A percentile compares a stretch with the other conserved stretches of the same genome.
Conservation (phyloP, 2,888 invertebrate species). For the Thyatira batis region DNA sequence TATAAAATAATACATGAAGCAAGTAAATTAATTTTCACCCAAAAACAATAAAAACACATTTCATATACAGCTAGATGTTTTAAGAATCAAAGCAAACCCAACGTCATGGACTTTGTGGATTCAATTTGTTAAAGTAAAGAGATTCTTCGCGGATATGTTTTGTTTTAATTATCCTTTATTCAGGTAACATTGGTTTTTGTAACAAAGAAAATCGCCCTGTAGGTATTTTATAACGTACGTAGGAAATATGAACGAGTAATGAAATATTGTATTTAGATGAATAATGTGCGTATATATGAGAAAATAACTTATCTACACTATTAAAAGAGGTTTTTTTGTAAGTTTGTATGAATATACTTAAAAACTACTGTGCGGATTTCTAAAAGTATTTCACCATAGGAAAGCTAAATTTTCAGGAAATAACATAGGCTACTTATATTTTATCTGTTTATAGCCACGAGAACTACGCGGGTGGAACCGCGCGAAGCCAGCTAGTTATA, state of each 20-base stretch:
- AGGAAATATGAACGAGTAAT: background rate
- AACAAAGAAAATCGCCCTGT: background rate
- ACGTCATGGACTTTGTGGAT: background rate
- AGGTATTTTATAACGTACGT: background rate
- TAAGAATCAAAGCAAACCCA: background rate
- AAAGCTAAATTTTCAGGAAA: too few relatives aligned
- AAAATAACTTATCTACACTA: too few relatives aligned
- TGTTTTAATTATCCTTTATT: slow-evolving; percentile 1
- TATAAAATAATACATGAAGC: too few relatives aligned
- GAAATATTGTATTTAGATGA: background rate
- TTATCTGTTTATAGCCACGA: too few relatives aligned
- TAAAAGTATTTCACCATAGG: too few relatives aligned
- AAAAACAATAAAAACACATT: background rate
- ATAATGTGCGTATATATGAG: too few relatives aligned
- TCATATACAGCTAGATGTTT: background rate
- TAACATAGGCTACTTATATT: too few relatives aligned
- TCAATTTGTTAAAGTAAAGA: background rate
- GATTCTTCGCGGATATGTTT: background rate
- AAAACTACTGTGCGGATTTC: too few relatives aligned
- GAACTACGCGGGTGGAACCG: too few relatives aligned
- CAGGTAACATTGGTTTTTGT: background rate
- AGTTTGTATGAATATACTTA: too few relatives aligned
- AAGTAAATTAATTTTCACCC: background rate
- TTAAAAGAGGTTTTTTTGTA: too few relatives aligned
- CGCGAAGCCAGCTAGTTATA: too few relatives aligned